phyloP scores from a whole-genome alignment of 1,140 invertebrate species.

The Oscheius sp. region DNA sequence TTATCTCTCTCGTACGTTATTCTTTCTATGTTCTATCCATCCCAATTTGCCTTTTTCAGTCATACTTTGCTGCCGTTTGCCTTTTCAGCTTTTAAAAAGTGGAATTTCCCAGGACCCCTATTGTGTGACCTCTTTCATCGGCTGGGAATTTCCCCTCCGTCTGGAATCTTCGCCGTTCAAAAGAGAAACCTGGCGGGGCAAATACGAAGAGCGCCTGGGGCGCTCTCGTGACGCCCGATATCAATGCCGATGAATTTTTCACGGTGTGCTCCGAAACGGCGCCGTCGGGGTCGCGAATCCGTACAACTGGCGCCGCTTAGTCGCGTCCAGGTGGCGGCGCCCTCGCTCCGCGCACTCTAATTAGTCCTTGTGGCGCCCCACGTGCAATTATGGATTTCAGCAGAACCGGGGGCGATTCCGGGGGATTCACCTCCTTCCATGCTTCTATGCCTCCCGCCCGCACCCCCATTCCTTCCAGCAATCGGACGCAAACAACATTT shows the following conservation, averaged over 20 bases:
- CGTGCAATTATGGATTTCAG: constrained; percentile 3
- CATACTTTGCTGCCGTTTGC: no score
- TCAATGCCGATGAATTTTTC: constrained; percentile 1
- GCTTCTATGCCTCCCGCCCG: background rate
- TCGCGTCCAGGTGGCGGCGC: background rate
- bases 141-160: no score
- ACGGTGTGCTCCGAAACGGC: background rate
- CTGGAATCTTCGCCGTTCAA: no score
- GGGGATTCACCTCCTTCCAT: background rate
- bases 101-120: no score
- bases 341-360: background rate
- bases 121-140: no score
- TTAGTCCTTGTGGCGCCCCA: background rate
- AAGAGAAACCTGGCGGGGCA: no score
- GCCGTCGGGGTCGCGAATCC: background rate
- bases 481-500: constrained; percentile 10
- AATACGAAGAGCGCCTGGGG: no score
- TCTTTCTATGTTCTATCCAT: no score
- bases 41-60: no score
- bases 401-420: background rate
- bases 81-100: no score
- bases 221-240: background rate
- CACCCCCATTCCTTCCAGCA: background rate
- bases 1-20: no score
- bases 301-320: background rate